Evolutionary conservation across 2,113 vertebrate genomes (phyloP).

Genomic region (Rhinoderma darwinii): DNA sequence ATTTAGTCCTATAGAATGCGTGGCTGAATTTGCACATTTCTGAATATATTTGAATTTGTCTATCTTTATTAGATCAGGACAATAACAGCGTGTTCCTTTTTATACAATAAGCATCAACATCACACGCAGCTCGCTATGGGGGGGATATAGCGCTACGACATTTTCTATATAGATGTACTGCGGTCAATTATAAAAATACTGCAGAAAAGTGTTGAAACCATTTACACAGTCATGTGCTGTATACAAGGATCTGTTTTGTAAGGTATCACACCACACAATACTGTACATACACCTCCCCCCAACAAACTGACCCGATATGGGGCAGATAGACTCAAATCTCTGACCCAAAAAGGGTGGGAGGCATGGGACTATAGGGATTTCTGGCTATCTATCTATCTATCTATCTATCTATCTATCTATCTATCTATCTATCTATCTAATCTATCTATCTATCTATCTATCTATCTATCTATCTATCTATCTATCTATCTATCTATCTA

Average conservation of each 20-base stretch:
- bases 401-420: too few species aligned
- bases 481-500: background rate
- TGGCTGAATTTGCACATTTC: background rate
- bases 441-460: slow-evolving; percentile 1
- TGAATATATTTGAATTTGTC: slow-evolving; percentile 29
- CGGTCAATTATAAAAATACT: background rate
- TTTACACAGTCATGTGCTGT: background rate
- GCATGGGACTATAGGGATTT: too few species aligned
- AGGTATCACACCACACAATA: too few species aligned
- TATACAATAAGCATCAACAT: background rate
- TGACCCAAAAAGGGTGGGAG: too few species aligned
- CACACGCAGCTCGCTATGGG: background rate
- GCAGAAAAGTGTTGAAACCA: background rate
- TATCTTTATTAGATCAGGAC: slow-evolving; percentile 38
- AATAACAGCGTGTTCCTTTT: background rate
- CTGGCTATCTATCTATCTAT: too few species aligned
- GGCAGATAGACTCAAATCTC: too few species aligned
- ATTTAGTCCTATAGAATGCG: background rate
- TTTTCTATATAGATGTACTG: background rate
- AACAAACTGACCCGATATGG: too few species aligned
- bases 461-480: background rate
- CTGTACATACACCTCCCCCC: too few species aligned
- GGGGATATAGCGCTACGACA: background rate
- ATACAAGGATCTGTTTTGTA: background rate
- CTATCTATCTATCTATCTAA: background rate